Percentiles rank a stretch among this genome's conserved stretches.
Conservation (phyloP, 2,797 vertebrate genomes). For the Hephaestus fuliginosus region DNA sequence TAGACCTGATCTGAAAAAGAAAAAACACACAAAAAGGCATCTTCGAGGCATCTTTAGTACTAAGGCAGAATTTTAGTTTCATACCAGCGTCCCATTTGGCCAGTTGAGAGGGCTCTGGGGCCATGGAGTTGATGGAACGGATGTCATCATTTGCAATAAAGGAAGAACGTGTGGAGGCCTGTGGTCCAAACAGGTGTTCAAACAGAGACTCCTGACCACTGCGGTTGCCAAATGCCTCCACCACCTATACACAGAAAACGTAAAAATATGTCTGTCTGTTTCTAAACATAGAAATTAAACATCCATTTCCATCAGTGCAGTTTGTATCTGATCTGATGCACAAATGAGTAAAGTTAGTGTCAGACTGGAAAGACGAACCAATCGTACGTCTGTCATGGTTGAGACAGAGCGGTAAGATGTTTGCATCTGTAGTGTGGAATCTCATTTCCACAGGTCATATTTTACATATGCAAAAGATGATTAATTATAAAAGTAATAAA, state of each 20-base stretch:
- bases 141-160: conserved; percentile 93
- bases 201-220: conserved; percentile 89
- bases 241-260: conserved; percentile 79
- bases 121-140: conserved; percentile 80
- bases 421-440: background rate
- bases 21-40: background rate
- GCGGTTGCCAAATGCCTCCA: conserved; percentile 93
- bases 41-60: background rate
- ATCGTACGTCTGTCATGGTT: background rate
- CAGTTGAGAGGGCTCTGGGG: conserved; percentile 88
- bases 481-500: too few species aligned
- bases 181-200: conserved; percentile 88
- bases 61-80: conserved; percentile 1
- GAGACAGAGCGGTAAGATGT: background rate
- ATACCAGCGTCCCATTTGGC: conserved; percentile 92
- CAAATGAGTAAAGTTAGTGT: background rate
- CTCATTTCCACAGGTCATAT: background rate
- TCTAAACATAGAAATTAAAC: background rate
- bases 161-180: conserved; percentile 82
- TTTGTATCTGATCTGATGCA: background rate
- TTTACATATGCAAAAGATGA: background rate
- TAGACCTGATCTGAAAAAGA: too few species aligned
- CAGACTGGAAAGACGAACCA: background rate
- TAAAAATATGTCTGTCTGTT: background rate
- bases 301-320: background rate